These are phyloP conservation scores for Polia nebulosa DNA, from an alignment of 2,888 invertebrate species.

Conservation along the genomic window DNA sequence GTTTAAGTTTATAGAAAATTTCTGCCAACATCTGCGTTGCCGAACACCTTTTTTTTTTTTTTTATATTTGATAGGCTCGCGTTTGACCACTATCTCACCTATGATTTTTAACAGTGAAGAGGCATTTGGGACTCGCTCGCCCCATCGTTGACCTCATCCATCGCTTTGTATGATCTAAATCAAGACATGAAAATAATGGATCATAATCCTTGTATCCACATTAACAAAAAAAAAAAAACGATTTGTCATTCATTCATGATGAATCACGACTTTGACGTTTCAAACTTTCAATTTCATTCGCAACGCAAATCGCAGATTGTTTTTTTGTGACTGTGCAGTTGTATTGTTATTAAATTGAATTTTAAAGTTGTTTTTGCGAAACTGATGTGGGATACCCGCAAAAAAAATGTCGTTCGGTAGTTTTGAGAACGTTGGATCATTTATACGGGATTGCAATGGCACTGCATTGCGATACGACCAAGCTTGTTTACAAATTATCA, in stretches of 20 bases:
- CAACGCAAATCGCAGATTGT: constrained; percentile 44
- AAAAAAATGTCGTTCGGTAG: constrained; percentile 78
- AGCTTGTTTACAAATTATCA: constrained; percentile 85
- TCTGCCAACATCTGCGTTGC: too few species aligned
- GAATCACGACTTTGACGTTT: constrained; percentile 64
- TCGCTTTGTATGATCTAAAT: too few species aligned
- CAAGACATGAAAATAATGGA: too few species aligned
- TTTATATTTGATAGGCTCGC: too few species aligned
- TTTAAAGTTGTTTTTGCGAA: constrained; percentile 46
- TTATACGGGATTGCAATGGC: constrained; percentile 80
- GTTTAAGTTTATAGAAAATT: too few species aligned
- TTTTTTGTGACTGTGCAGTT: constrained; percentile 65
- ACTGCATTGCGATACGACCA: constrained; percentile 81
- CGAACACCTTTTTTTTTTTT: too few species aligned
- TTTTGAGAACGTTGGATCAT: constrained; percentile 86
- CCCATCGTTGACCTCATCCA: too few species aligned
- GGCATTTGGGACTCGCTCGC: too few species aligned
- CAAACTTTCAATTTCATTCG: constrained; percentile 38
- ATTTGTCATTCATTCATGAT: constrained; percentile 51
- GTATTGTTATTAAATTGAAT: constrained; percentile 68
- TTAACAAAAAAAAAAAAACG: background rate
- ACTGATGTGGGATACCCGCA: constrained; percentile 70
- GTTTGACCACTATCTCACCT: too few species aligned
- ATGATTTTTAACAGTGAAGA: too few species aligned
- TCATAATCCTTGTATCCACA: background rate